Evolutionary conservation across 2,797 vertebrate genomes (phyloP), one percentile per base, ranked within the genome.

Genomic region (Helicolenus hilgendorfi): DNA sequence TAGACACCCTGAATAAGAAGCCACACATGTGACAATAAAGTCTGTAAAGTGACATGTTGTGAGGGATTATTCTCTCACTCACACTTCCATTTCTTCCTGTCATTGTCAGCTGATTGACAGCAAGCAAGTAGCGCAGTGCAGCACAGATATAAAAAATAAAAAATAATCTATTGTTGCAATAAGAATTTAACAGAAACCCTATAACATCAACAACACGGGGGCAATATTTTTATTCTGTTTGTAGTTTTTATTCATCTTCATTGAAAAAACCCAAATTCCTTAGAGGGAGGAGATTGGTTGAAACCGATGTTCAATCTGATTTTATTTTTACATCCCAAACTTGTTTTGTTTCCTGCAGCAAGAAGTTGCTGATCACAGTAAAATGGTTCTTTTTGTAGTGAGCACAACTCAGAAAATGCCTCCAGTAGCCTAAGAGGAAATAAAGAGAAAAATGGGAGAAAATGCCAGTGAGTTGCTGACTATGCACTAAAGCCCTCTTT

Each of bases 81-180:
- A 70, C 35, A 20, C 65, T 27, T 72, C n/a, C 33, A n/a, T 70
- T 69, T 59, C 38, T 67, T 70, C 14, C 11, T 26, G 6, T 76
- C 6, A 2, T 18, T n/a, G 33, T 85, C 69, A 77, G 56, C 49
- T 84, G 58, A 84, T 58, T 84, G 74, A 81, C 74, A 75, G 36
- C 5, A 7, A 35, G 15, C 36, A 49, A 63, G 56, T 35, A 35
- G 53, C 36, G 31, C 29, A 64, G 35, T 18, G 49, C 29, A 74
- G 56, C 9, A 11, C 7, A 0, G 6, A 65, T 58, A 31, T 27
- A 55, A 59, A 74, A 64, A 73, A n/a, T n/a, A 74, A 33, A 22
- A 72, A 15, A 5, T 20, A 13, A n/a, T 24, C 4, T n/a, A 15
- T 22, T n/a, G 20, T 15, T 36, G 24, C 5, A 35, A 11, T n/a